Base-by-base conservation (phyloP, 2,113 vertebrate species). In the Siniperca knerii region DNA sequence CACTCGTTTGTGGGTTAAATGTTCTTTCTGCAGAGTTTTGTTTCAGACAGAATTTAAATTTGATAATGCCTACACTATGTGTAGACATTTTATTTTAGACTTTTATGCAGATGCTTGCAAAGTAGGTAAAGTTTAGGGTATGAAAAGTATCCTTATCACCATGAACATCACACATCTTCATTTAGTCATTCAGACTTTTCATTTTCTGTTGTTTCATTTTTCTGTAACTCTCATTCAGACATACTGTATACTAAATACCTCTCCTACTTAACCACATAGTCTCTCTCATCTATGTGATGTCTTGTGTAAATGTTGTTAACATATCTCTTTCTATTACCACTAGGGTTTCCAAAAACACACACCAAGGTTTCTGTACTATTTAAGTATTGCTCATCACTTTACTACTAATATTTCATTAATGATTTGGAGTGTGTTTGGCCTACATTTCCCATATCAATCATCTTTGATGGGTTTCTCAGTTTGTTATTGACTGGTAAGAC, bases 301-400 rank as follows among this genome's bases (percentile, higher is more conserved):
- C 4, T 35, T 77, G 48, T 44, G n/a, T 75, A 86, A 81, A 88
- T 77, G 33, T 35, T 33, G 52, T 75, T 21, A 83, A 42, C 20
- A 37, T 58, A 29, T 75, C 69, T 79, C 23, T 8, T 23, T 75
- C 37, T 46, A 46, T 87, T 62, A 71, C 29, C 4, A 20, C 16
- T 8, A 33, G 37, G 16, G n/a, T 81, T 73, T 70, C 61, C 11
- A 44, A 44, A 44, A 44, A 12, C 44, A 44, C 44, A 44, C 44
- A 44, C 35, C 40, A 65, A 21, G 20, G 52, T 81, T 16, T 44
- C 46, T 60, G 29, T 62, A 71, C 40, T 25, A 25, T 25, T 25
- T 25, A 4, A 75, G 4, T n/a, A 23, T 15, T 46, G 25, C 40
- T 29, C 23, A 55, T 77, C n/a, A 64, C 11, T 81, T 57, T 35